Evolutionary conservation across 1,140 invertebrate genomes (phyloP), one percentile per base, ranked within the genome.

Genomic region (Camponotus pennsylvanicus): DNA sequence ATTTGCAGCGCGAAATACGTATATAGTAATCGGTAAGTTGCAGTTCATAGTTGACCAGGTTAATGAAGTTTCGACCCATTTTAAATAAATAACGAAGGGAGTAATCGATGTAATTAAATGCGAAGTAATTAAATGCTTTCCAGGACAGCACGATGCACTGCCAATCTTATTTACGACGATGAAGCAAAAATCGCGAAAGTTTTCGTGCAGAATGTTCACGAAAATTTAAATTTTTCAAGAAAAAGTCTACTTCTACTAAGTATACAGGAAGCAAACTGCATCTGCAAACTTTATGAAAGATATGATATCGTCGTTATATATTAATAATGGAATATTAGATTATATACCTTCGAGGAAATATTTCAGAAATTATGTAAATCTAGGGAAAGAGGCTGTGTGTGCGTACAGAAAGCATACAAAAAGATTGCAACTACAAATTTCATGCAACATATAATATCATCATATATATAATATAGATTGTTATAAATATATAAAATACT

Each of bases 1-100:
- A 67, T 21, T 79, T 79, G 34, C 11, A 49, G 7, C 40, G n/a
- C 15, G n/a, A 67, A 11, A 27, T 15, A 49, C 45, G 45, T 49
- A 18, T 37, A 11, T 45, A 71, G 11, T 27, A 70, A 27, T n/a
- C 18, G 15, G 9, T 27, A 27, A 71, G 52, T 71, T 15, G 42
- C 27, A 18, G 42, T 69, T 66, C 42, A 40, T 45, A 59, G 27
- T 59, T 73, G 40, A 49, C 21, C 3, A 27, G 61, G 52, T 49
- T 73, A 73, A 82, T 73, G 8, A 82, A 82, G 55, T 73, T 82
- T 59, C 27, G 55, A 73, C 8, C 18, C 2, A 21, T 71, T 82
- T 71, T 34, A 34, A 73, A 73, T 27, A 82, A 61, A 45, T 40
- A 8, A 32, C 18, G 15, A 3, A 18, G 21, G 2, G 27, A 34